These are phyloP conservation scores for Argyresthia goedartella DNA, from an alignment of 2,888 invertebrate genomes.

Conservation along the genomic window DNA sequence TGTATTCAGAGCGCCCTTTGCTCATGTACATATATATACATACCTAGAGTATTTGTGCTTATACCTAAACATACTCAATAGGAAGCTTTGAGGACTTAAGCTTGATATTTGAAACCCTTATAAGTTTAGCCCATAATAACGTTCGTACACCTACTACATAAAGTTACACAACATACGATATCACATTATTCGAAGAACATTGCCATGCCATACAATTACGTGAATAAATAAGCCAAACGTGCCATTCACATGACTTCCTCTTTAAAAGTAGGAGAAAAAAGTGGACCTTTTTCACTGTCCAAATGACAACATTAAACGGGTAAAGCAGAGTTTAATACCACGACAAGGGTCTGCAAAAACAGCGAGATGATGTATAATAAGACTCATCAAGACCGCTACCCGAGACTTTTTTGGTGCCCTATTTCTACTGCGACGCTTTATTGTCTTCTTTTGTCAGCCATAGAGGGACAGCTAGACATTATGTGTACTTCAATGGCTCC, in stretches of 20 bases:
- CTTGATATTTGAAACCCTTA: too few relatives aligned
- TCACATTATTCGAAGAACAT: background rate
- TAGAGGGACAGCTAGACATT: too few relatives aligned
- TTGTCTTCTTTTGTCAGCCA: background rate
- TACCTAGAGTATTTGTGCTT: too few relatives aligned
- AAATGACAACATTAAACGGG: constrained; percentile 50
- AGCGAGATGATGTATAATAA: constrained; percentile 6
- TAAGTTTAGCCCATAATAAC: too few relatives aligned
- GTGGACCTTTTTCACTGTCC: constrained; percentile 40
- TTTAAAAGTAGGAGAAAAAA: constrained; percentile 35
- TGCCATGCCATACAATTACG: too few relatives aligned
- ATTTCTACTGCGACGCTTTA: background rate
- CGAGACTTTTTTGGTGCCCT: background rate
- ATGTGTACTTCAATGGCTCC: too few relatives aligned
- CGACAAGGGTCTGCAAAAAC: constrained; percentile 14
- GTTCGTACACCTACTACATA: too few relatives aligned
- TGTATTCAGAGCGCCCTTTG: background rate
- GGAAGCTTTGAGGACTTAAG: too few relatives aligned
- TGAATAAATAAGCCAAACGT: constrained; percentile 35
- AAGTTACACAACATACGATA: background rate
- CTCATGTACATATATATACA: too few relatives aligned
- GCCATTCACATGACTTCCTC: constrained; percentile 50
- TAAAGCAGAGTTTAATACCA: constrained; percentile 22
- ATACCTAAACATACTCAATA: too few relatives aligned
- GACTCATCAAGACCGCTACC: constrained; percentile 1